phyloP scores from a whole-genome alignment of 2,797 vertebrate genomes.

The Tachyglossus aculeatus region DNA sequence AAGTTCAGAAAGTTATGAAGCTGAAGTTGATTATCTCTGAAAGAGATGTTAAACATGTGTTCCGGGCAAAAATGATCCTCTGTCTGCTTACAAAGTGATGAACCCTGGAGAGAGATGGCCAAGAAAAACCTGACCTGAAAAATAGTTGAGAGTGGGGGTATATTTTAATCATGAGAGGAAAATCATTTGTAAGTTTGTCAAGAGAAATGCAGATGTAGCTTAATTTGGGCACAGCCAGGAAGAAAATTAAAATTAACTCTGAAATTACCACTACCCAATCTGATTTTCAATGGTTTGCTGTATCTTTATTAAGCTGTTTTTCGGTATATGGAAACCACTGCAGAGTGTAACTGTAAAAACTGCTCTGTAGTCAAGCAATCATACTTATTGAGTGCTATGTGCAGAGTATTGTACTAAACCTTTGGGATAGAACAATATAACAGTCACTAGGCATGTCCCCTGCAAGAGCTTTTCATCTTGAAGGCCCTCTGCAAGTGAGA shows the following conservation, averaged over 20 bases:
- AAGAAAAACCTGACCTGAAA: slow-evolving; percentile 14
- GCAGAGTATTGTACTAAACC: too few species aligned
- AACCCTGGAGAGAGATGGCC: neutral
- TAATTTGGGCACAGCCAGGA: neutral
- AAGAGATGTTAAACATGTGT: neutral
- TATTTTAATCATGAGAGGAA: neutral
- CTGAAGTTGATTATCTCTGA: neutral
- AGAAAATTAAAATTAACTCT: slow-evolving; percentile 8
- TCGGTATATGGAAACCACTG: neutral
- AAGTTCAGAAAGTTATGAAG: slow-evolving; percentile 12
- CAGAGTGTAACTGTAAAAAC: neutral
- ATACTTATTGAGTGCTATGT: too few species aligned
- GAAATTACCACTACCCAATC: neutral
- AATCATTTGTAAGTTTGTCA: neutral
- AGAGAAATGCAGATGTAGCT: slow-evolving; percentile 6
- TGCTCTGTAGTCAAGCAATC: neutral
- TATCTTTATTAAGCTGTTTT: neutral
- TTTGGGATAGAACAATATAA: too few species aligned
- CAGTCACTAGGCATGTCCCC: too few species aligned
- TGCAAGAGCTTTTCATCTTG: too few species aligned
- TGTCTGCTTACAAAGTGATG: neutral
- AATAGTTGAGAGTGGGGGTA: neutral
- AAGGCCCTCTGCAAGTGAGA: too few species aligned
- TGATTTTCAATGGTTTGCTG: neutral
- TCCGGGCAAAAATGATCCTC: neutral